A percentile compares a stretch with the other conserved stretches of the same genome.
These are phyloP conservation scores for Eulimnadia texana DNA, from an alignment of 1,140 invertebrate genomes.

Conservation along the genomic window DNA sequence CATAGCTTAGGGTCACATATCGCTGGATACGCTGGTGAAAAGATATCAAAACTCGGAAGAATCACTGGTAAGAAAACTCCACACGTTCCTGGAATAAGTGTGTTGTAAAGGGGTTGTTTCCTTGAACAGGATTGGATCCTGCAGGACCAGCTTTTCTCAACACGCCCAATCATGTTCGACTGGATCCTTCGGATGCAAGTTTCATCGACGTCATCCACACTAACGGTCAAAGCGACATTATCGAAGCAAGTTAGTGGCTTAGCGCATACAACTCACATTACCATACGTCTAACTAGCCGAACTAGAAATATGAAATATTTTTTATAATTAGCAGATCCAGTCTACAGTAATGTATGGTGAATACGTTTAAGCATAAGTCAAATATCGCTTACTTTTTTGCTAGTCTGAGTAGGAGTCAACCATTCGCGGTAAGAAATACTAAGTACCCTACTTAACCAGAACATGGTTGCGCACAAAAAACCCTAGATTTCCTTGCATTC, in stretches of 20 bases:
- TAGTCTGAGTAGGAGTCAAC: no score
- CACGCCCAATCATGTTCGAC: conserved; percentile 41
- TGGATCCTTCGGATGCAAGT: conserved; percentile 8
- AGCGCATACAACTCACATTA: background rate
- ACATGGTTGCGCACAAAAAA: no score
- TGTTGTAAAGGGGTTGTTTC: background rate
- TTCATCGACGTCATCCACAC: conserved; percentile 13
- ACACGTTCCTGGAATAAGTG: background rate
- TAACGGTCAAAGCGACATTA: background rate
- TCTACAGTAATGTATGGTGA: no score
- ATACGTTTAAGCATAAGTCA: no score
- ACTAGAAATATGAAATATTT: no score
- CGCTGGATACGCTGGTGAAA: conserved; percentile 66
- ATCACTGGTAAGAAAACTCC: conserved; percentile 40
- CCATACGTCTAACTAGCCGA: background rate
- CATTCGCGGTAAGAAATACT: no score
- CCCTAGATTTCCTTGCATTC: no score
- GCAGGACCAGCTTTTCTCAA: background rate
- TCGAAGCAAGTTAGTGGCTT: background rate
- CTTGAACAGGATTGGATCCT: conserved; percentile 46
- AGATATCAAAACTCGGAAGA: conserved; percentile 49
- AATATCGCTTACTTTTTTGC: no score
- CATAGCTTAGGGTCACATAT: conserved; percentile 73
- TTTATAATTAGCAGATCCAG: no score
- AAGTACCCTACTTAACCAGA: no score